These are phyloP conservation scores for Acromyrmex charruanus DNA, from an alignment of 1,140 invertebrate genomes.

Conservation along the genomic window DNA sequence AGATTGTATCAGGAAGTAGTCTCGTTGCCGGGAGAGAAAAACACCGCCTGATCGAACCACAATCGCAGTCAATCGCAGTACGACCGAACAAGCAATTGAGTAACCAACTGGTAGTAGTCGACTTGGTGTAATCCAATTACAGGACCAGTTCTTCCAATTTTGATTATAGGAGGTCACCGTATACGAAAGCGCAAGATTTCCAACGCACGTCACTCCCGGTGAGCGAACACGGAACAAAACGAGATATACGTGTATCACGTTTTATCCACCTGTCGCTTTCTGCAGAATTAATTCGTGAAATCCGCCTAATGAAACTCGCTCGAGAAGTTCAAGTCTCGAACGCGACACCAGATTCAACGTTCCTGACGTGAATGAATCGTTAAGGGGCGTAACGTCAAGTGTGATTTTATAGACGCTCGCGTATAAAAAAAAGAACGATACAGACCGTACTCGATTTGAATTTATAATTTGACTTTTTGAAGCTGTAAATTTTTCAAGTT, in stretches of 20 bases:
- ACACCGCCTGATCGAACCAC: neutral
- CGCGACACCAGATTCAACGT: conserved; percentile 19
- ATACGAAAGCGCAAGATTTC: conserved; percentile 49
- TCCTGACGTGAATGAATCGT: conserved; percentile 24
- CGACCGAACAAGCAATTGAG: neutral
- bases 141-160: conserved; percentile 59
- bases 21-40: neutral
- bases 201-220: neutral
- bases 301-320: conserved; percentile 42
- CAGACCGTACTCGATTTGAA: neutral
- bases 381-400: neutral
- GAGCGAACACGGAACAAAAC: conserved; percentile 10
- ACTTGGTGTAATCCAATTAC: conserved; percentile 63
- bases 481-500: conserved; percentile 1
- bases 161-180: conserved; percentile 56
- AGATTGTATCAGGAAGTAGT: conserved; percentile 13
- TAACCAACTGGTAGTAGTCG: conserved; percentile 31
- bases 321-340: conserved; percentile 5
- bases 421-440: neutral
- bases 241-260: neutral
- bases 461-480: conserved; percentile 5
- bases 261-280: conserved; percentile 66
- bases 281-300: conserved; percentile 53
- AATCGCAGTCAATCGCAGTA: neutral
- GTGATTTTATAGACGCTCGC: conserved; percentile 1